Percentiles rank a stretch among this genome's conserved stretches.
phyloP scores from a whole-genome alignment of 2,797 vertebrate species.

The Thalassophryne amazonica region DNA sequence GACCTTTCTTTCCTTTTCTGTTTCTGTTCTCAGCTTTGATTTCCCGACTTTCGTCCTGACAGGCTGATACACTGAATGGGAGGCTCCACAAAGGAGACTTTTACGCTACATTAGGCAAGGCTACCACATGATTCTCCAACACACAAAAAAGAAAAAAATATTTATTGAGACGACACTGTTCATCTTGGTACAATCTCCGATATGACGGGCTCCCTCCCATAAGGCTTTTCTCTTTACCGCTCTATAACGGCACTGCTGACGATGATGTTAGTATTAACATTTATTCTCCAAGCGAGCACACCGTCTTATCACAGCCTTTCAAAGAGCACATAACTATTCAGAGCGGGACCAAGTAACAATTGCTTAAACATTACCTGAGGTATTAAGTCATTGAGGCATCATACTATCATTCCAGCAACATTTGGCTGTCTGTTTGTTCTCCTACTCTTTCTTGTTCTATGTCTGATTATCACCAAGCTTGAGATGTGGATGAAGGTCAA shows the following conservation, averaged over 20 bases:
- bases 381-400: neutral
- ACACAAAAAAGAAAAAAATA: constrained; percentile 72
- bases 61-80: constrained; percentile 71
- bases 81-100: constrained; percentile 74
- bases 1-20: constrained; percentile 50
- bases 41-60: constrained; percentile 69
- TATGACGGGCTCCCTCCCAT: constrained; percentile 43
- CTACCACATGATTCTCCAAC: constrained; percentile 67
- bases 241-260: constrained; percentile 30
- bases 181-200: constrained; percentile 58
- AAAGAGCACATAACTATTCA: constrained; percentile 27
- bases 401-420: constrained; percentile 8
- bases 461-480: too few relatives aligned
- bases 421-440: constrained; percentile 5
- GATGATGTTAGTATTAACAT: constrained; percentile 38
- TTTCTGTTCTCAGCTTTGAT: constrained; percentile 62
- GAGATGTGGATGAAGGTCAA: too few relatives aligned
- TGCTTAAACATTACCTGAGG: constrained; percentile 26
- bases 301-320: constrained; percentile 39
- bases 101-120: constrained; percentile 75
- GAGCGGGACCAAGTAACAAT: constrained; percentile 37
- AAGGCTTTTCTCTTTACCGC: constrained; percentile 6
- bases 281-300: constrained; percentile 44
- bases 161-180: constrained; percentile 62
- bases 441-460: neutral